Percentiles rank a stretch among this genome's conserved stretches.
Evolutionary conservation across 2,888 invertebrate species (phyloP).

Genomic region (Xylocampa areola): DNA sequence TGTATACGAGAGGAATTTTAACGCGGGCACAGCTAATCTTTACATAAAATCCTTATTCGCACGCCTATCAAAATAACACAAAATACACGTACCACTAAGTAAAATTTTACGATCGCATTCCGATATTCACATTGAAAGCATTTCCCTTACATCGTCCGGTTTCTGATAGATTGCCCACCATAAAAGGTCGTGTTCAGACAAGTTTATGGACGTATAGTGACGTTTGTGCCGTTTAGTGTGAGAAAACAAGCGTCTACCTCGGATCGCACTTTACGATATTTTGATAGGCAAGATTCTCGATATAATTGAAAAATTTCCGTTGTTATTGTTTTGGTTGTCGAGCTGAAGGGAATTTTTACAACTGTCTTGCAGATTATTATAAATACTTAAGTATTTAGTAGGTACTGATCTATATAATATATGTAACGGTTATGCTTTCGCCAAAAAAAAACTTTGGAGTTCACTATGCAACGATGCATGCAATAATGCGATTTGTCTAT

Average conservation of each 20-base stretch:
- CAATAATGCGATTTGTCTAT: too few species aligned
- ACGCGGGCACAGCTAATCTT: too few species aligned
- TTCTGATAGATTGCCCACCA: slow-evolving; percentile 52
- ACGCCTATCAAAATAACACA: slow-evolving; percentile 24
- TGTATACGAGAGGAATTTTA: too few species aligned
- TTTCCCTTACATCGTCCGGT: slow-evolving; percentile 46
- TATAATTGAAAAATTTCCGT: slow-evolving; percentile 43
- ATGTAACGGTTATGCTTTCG: too few species aligned
- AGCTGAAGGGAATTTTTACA: too few species aligned
- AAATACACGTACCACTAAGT: slow-evolving; percentile 16
- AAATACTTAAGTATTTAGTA: too few species aligned
- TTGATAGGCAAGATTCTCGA: slow-evolving; percentile 51
- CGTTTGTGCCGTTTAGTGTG: slow-evolving; percentile 37
- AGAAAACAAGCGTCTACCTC: slow-evolving; percentile 35
- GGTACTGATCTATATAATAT: too few species aligned
- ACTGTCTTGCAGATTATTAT: too few species aligned
- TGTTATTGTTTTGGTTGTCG: slow-evolving; percentile 19
- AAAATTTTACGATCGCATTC: slow-evolving; percentile 45
- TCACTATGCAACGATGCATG: too few species aligned
- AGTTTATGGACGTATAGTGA: slow-evolving; percentile 43
- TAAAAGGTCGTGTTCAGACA: slow-evolving; percentile 48
- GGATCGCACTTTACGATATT: slow-evolving; percentile 41
- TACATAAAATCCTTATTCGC: slow-evolving; percentile 20
- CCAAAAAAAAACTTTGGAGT: too few species aligned
- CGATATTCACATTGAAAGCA: slow-evolving; percentile 46